phyloP scores from a whole-genome alignment of 37 sponge, comb jelly and placozoan species.

The Ephydatia muelleri region DNA sequence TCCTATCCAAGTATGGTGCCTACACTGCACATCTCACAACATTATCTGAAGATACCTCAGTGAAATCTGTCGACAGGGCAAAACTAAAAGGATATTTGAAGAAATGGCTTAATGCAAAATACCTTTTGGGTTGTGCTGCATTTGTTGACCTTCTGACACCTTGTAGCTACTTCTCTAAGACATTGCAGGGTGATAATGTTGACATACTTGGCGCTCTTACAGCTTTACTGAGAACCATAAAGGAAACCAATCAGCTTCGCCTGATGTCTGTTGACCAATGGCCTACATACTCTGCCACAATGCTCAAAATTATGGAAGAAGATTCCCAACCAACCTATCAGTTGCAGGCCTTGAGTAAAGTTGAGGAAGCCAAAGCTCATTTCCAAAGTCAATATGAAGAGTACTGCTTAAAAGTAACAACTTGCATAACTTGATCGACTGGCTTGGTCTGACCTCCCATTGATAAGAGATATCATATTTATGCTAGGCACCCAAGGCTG shows the following conservation, averaged over 20 bases:
- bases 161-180: constrained; percentile 64
- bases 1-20: constrained; percentile 77
- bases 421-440: constrained; percentile 59
- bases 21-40: constrained; percentile 63
- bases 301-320: constrained; percentile 44
- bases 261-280: constrained; percentile 58
- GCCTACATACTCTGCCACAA: constrained; percentile 63
- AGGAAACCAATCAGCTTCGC: constrained; percentile 60
- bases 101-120: constrained; percentile 68
- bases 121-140: constrained; percentile 69
- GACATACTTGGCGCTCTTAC: constrained; percentile 64
- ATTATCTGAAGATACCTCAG: constrained; percentile 54
- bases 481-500: constrained; percentile 68
- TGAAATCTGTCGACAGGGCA: constrained; percentile 54
- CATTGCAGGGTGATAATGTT: constrained; percentile 20
- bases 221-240: constrained; percentile 53
- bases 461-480: constrained; percentile 66
- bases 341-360: constrained; percentile 39
- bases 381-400: constrained; percentile 57
- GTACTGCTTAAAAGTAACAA: constrained; percentile 49
- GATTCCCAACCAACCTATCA: constrained; percentile 47
- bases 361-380: constrained; percentile 33
- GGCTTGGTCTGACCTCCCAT: constrained; percentile 61
- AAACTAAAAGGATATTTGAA: constrained; percentile 58
- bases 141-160: constrained; percentile 71